A percentile compares a stretch with the other conserved stretches of the same genome.
Conservation (phyloP, 1,140 invertebrate species). For the Drosophila erecta region DNA sequence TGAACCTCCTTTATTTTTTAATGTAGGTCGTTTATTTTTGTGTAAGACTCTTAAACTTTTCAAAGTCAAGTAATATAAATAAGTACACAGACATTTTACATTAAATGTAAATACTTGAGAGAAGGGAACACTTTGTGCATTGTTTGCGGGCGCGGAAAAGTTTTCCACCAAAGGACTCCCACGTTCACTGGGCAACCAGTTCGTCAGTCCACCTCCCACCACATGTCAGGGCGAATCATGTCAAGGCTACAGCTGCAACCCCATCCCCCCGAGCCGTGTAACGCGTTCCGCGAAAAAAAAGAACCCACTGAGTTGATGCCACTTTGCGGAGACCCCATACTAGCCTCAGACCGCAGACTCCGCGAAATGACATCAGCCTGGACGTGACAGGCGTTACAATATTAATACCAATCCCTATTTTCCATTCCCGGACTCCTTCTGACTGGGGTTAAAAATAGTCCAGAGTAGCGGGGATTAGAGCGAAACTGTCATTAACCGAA, state of each 20-base stretch:
- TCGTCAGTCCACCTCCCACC: neutral
- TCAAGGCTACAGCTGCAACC: slow-evolving; percentile 57
- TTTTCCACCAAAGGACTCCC: slow-evolving; percentile 2
- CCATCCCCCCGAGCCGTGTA: neutral
- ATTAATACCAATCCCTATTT: neutral
- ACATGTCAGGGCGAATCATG: slow-evolving; percentile 65
- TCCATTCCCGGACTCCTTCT: neutral
- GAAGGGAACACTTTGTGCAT: neutral
- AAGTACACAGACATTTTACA: neutral
- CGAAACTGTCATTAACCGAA: slow-evolving; percentile 66
- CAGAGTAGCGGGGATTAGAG: slow-evolving; percentile 7
- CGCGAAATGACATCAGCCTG: slow-evolving; percentile 62
- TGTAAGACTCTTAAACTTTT: neutral
- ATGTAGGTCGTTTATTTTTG: no score
- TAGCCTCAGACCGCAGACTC: slow-evolving; percentile 37
- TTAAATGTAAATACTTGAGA: neutral
- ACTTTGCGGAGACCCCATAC: neutral
- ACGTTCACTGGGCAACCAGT: slow-evolving; percentile 5
- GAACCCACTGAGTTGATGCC: slow-evolving; percentile 6
- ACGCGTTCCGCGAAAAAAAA: neutral
- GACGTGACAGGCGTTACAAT: slow-evolving; percentile 25
- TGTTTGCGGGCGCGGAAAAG: slow-evolving; percentile 8
- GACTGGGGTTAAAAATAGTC: slow-evolving; percentile 62
- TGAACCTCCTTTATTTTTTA: no score
- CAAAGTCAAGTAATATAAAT: neutral